phyloP scores from a whole-genome alignment of 2,888 invertebrate genomes.

The Eupithecia inturbata region DNA sequence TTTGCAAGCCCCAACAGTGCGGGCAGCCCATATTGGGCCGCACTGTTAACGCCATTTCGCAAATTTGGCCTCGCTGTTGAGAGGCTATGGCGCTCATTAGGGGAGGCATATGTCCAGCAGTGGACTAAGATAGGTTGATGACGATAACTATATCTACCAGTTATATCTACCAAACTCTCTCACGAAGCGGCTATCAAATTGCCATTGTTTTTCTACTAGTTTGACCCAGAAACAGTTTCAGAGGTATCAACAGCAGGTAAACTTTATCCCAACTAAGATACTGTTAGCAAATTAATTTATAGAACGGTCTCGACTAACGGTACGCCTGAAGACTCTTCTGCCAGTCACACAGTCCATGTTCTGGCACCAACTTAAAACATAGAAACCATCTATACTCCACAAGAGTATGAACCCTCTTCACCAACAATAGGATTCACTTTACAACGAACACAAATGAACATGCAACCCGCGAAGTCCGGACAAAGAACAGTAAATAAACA shows the following conservation, averaged over 20 bases:
- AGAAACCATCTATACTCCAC: slow-evolving; percentile 46
- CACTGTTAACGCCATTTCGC: too few species aligned
- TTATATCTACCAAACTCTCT: too few species aligned
- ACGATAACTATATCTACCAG: too few species aligned
- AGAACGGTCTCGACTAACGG: slow-evolving; percentile 77
- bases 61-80: too few species aligned
- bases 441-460: slow-evolving; percentile 45
- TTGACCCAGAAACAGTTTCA: neutral
- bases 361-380: slow-evolving; percentile 40
- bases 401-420: slow-evolving; percentile 42
- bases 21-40: too few species aligned
- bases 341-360: slow-evolving; percentile 67
- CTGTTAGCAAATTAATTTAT: slow-evolving; percentile 75
- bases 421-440: slow-evolving; percentile 52
- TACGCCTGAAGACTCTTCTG: slow-evolving; percentile 76
- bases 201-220: neutral
- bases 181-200: too few species aligned
- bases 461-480: slow-evolving; percentile 55
- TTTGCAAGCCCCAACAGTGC: too few species aligned
- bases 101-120: too few species aligned
- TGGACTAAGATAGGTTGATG: too few species aligned
- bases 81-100: too few species aligned
- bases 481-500: slow-evolving; percentile 77
- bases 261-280: slow-evolving; percentile 50
- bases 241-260: slow-evolving; percentile 21